Base-by-base conservation (phyloP, 2,797 vertebrate genomes). In the Paramormyrops hopkinsi region DNA sequence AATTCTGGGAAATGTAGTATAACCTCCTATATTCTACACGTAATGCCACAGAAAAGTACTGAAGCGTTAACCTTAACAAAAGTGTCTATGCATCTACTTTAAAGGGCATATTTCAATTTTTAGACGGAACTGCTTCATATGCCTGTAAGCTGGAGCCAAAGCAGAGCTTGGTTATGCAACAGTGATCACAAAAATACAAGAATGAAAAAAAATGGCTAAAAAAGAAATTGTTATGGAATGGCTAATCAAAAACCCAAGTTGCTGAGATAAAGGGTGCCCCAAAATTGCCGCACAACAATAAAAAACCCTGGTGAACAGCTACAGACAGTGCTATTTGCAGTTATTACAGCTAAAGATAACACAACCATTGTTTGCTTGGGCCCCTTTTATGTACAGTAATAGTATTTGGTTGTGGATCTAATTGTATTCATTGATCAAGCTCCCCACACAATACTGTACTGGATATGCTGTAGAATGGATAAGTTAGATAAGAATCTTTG, bases 1-100 rank as follows among this genome's bases (percentile, higher is more conserved):
- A 50, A 33, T 29, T 73, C n/a, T 91, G 90, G 91, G 48, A 90
- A 89, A 89, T 88, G 90, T 59, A 89, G 90, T 90, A 53, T 48
- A 41, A 53, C 4, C 46, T 48, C 65, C 29, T 12, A 76, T 4
- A 76, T 76, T 76, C 22, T 62, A 62, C 56, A 62, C 7, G 11
- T 4, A 73, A 37, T 29, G 4, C 65, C 29, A 8, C 37, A 79
- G 33, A 44, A 79, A 69, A 33, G 25, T 33, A 69, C 3, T 69
- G 69, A 44, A 41, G 17, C 17, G 73, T 19, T 79, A 41, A 79
- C 37, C 33, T n/a, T 44, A 44, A 46, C 73, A 79, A 46, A 46
- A 79, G 37, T 19, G 73, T 46, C 12, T 4, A 46, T 46, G 19
- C 19, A 46, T 79, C 5, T 46, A 46, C 19, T 46, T 79, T 46